phyloP scores from a whole-genome alignment of 2,888 invertebrate genomes.

The Macaria liturata region DNA sequence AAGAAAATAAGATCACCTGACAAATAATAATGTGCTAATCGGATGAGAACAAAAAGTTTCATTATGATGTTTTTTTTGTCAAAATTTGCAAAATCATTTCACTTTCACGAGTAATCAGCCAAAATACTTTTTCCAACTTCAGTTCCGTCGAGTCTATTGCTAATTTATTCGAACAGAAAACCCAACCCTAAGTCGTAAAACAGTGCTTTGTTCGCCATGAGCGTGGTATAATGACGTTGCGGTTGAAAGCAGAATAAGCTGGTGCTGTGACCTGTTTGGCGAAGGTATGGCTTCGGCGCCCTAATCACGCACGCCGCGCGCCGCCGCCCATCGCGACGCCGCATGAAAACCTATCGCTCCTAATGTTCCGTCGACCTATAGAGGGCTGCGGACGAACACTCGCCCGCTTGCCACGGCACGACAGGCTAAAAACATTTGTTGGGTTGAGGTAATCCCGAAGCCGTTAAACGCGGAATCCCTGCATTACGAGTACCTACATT shows the following conservation, averaged over 20 bases:
- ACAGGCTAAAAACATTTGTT: constrained; percentile 77
- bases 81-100: too few species aligned
- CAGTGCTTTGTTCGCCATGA: constrained; percentile 47
- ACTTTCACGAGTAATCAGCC: too few species aligned
- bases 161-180: constrained; percentile 16
- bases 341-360: constrained; percentile 43
- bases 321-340: constrained; percentile 23
- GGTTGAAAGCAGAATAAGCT: constrained; percentile 61
- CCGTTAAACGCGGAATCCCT: constrained; percentile 78
- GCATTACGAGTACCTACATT: constrained; percentile 69
- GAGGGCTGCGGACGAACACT: constrained; percentile 35
- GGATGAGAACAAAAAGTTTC: too few species aligned
- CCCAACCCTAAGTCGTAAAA: constrained; percentile 55
- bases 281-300: constrained; percentile 67
- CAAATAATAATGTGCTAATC: background rate
- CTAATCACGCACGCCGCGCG: constrained; percentile 42
- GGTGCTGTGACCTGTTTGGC: constrained; percentile 58
- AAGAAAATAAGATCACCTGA: background rate
- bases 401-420: constrained; percentile 37
- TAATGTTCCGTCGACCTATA: constrained; percentile 44
- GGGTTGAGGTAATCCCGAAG: constrained; percentile 79
- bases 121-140: too few species aligned
- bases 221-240: constrained; percentile 56
- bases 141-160: too few species aligned
- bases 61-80: too few species aligned